Base-by-base conservation (phyloP, 92 coral and sea anemone genomes). In the Pocillopora grandis region DNA sequence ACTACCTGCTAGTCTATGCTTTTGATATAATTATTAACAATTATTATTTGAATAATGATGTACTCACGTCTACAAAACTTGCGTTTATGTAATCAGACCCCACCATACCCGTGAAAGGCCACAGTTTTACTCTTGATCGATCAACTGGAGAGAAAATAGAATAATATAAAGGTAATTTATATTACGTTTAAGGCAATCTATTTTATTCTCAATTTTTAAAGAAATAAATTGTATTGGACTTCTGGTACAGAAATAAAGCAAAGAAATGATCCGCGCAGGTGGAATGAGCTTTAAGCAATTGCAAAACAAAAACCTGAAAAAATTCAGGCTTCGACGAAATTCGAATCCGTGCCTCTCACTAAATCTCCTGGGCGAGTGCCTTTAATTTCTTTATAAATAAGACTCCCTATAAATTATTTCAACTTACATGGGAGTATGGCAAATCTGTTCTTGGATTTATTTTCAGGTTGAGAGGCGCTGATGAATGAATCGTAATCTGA, bases 381-480 rank as follows among this genome's bases (percentile, higher is more conserved):
- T 20, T n/a, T 4, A 23, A 23, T 23, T 23, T 23, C 27, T 23
- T 23, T 23, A 23, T 23, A 42, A 42, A 42, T 1, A 16, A 59
- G 10, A 59, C 62, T 59, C 15, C 0, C 2, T 16, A 12, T 0
- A 0, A 59, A 16, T 0, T 0, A 59, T 11, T 55, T 65, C 23
- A 67, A 91, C 98, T 87, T 66, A 94, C 98, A 94, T 2, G 98
- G 98, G 48, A 94, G 89, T 19, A 94, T 89, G 12, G 92, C 93
- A 70, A 77, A 92, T 87, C 98, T 87, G 86, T 94, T 94, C 87
- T 94, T 94, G 20, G 90, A 21, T 81, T 91, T 91, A 89, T 96
- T 96, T 80, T 96, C 99, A 11, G 92, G 98, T 82, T 90, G 90
- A n/a, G 98, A 92, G 10, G 97, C 99, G 76, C 85, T 87, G 71